Evolutionary conservation across 2,888 invertebrate species (phyloP), one percentile per base, ranked within the genome.

Genomic region (Ctena decussata): DNA sequence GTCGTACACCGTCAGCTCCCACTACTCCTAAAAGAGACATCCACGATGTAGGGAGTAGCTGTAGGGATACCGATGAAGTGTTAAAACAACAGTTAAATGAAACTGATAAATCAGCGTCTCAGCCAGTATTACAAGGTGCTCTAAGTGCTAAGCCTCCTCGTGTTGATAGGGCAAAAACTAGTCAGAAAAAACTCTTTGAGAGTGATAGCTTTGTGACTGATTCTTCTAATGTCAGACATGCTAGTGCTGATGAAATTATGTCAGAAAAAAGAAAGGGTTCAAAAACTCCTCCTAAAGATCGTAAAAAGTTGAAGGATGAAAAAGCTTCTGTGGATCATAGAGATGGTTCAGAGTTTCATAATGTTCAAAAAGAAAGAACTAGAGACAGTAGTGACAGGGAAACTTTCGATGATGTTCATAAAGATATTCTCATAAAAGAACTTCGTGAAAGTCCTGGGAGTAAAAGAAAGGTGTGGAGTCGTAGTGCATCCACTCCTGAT

Each of bases 1-100:
- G 94, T n/a, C 90, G 93, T 46, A 91, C 93, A 2, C 92, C 94
- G 0, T 94, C 94, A 15, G 94, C 93, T 49, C 93, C 93, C 1
- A 89, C 90, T 53, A 94, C 93, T 3, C 94, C 94, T 5, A 74
- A 83, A 24, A 57, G 57, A 57, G 60, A 75, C 18, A 35, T 32
- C 8, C n/a, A 21, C 11, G 53, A 75, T 24, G 21, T 27, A 11
- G 75, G 82, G 41, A 73, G 79, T 44, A 53, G 77, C 32, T 76
- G 70, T 69, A 41, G 49, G 21, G 87, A 87, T 73, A 73, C 70
- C 2, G 86, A 83, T 46, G 86, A 86, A 24, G 44, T 46, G n/a
- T 79, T 85, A 46, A 35, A 77, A 30, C 82, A 85, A 24, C 81
- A 83, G 44, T 76, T 60, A 30, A 70, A 76, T 69, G 80, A 80